A percentile compares a stretch with the other conserved stretches of the same genome.
phyloP scores from a whole-genome alignment of 2,113 vertebrate species.

The Percopsis transmontana region DNA sequence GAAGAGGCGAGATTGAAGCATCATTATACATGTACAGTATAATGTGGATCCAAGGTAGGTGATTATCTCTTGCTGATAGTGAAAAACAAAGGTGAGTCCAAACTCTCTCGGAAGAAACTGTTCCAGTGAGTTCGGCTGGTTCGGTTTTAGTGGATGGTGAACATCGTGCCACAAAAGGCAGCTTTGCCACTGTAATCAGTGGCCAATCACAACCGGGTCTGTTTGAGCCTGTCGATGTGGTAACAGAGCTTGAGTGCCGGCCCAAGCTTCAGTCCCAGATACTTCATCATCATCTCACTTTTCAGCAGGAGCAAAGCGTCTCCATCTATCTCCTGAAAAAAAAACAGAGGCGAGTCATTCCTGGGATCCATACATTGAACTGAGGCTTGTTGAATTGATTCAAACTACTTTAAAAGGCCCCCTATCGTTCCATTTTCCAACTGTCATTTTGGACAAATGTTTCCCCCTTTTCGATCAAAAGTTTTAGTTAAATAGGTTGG shows the following conservation, averaged over 20 bases:
- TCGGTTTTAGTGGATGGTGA: constrained; percentile 19
- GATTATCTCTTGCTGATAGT: constrained; percentile 29
- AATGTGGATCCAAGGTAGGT: constrained; percentile 11
- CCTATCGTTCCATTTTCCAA: too few species aligned
- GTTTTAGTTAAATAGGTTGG: too few species aligned
- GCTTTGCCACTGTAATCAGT: constrained; percentile 4
- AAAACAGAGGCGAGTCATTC: not conserved
- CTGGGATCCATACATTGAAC: not conserved
- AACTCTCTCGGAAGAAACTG: not conserved
- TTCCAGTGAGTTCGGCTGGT: not conserved
- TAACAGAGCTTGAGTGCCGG: constrained; percentile 95
- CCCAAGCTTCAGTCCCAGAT: constrained; percentile 95
- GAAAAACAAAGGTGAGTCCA: not conserved
- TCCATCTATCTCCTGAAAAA: constrained; percentile 92
- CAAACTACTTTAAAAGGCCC: not conserved
- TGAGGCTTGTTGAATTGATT: not conserved
- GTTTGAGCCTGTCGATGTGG: constrained; percentile 96
- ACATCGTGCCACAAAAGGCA: too few species aligned
- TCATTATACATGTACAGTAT: too few species aligned
- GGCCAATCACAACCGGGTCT: constrained; percentile 83
- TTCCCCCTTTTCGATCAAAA: too few species aligned
- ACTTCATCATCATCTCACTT: constrained; percentile 99
- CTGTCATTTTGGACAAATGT: too few species aligned
- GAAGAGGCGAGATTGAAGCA: constrained; percentile 10
- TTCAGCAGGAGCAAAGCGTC: constrained; percentile 91